Conservation (phyloP, 2,113 vertebrate species). For the Echinops telfairi region DNA sequence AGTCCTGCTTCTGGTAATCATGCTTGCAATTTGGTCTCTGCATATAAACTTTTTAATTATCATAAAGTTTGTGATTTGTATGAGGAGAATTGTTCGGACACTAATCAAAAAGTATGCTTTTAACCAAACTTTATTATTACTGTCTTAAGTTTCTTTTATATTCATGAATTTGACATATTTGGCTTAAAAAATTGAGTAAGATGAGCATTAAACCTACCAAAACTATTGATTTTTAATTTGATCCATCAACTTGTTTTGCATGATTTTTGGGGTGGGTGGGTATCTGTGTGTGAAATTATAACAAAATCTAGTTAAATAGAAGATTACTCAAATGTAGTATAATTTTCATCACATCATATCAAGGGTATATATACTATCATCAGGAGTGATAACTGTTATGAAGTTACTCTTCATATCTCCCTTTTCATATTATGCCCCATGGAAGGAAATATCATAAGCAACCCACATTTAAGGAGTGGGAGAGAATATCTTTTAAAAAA, state of each 20-base stretch:
- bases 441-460: no score
- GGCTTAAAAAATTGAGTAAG: conserved; percentile 28
- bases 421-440: no score
- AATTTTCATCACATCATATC: no score
- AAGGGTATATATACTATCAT: no score
- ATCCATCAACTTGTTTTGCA: neutral
- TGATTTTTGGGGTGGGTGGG: no score
- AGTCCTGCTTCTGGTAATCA: neutral
- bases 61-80: neutral
- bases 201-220: neutral
- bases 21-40: neutral
- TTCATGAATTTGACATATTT: conserved; percentile 28
- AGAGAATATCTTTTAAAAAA: no score
- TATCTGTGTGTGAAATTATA: no score
- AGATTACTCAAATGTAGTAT: no score
- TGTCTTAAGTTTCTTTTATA: neutral
- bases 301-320: no score
- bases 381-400: no score
- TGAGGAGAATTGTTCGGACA: neutral
- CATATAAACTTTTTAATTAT: neutral
- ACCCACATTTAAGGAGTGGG: no score
- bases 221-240: neutral
- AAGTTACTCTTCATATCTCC: no score
- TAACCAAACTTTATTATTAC: neutral
- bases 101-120: neutral